A percentile compares a stretch with the other conserved stretches of the same genome.
phyloP scores from a whole-genome alignment of 2,113 vertebrate genomes.

The Mandrillus leucophaeus region DNA sequence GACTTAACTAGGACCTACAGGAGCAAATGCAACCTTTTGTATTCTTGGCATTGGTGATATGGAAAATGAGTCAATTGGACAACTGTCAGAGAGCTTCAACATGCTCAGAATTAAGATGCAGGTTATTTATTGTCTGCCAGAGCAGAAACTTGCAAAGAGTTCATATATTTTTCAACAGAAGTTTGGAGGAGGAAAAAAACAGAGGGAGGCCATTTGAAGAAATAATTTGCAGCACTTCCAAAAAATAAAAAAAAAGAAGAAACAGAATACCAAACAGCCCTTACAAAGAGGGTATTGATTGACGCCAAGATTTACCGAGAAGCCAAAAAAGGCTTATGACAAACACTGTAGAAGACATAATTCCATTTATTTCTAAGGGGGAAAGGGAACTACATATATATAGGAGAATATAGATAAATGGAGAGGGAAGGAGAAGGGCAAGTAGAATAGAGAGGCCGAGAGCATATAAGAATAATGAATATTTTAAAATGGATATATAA shows the following conservation, averaged over 20 bases:
- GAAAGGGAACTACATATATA: neutral
- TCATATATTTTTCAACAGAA: constrained; percentile 45
- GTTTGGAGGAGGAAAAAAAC: rapidly evolving
- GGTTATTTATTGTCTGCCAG: neutral
- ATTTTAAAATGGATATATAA: neutral
- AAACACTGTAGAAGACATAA: neutral
- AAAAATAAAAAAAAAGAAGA: neutral
- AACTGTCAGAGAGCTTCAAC: neutral
- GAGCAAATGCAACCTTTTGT: neutral
- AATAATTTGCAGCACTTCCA: neutral
- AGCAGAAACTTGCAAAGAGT: neutral
- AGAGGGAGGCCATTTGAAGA: too few relatives aligned
- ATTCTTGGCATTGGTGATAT: neutral
- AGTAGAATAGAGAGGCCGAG: neutral
- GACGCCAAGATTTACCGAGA: neutral
- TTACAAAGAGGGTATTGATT: neutral
- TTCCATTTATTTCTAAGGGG: neutral
- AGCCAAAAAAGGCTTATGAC: neutral
- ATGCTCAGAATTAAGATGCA: constrained; percentile 13
- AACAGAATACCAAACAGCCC: neutral
- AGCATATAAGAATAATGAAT: neutral
- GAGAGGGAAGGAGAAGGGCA: neutral
- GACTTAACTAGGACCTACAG: neutral
- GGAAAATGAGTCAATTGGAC: neutral
- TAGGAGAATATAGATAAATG: neutral